Evolutionary conservation across 2,888 invertebrate genomes (phyloP).

Genomic region (Troilus luridus): DNA sequence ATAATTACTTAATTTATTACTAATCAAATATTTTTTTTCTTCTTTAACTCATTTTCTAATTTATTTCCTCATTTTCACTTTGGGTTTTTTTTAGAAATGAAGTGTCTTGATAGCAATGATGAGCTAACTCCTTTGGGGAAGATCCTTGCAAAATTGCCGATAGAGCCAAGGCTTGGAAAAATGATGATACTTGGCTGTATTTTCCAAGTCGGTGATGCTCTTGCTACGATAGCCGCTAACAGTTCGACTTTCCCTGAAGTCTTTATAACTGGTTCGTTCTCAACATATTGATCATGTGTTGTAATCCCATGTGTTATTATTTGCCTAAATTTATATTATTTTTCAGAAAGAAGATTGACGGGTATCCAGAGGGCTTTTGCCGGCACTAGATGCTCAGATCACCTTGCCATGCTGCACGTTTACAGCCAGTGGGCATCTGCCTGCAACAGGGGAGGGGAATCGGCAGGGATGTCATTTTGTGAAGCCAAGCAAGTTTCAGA

Average conservation of each 20-base stretch:
- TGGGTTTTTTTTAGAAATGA: conserved; percentile 83
- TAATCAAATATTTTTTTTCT: neutral
- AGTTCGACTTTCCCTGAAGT: conserved; percentile 96
- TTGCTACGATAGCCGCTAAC: conserved; percentile 95
- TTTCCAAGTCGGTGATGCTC: conserved; percentile 90
- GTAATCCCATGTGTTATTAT: neutral
- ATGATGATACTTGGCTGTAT: conserved; percentile 98
- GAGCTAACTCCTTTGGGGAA: conserved; percentile 94
- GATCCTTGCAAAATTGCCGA: conserved; percentile 93
- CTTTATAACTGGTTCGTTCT: conserved; percentile 82
- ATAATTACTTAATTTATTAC: neutral
- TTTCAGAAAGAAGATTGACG: conserved; percentile 77
- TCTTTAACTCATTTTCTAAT: neutral
- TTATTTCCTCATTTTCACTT: conserved; percentile 9
- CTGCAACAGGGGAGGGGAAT: conserved; percentile 72
- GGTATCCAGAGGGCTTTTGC: conserved; percentile 89
- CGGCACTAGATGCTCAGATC: conserved; percentile 92
- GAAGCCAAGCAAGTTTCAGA: conserved; percentile 91
- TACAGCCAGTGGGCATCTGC: conserved; percentile 80
- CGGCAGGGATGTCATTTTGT: conserved; percentile 86
- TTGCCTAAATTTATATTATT: neutral
- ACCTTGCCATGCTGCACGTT: conserved; percentile 94
- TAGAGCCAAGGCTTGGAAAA: conserved; percentile 96
- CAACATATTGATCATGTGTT: neutral
- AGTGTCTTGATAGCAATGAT: conserved; percentile 89